Conservation (phyloP, 1,140 invertebrate species). For the Anoplophora glabripennis region DNA sequence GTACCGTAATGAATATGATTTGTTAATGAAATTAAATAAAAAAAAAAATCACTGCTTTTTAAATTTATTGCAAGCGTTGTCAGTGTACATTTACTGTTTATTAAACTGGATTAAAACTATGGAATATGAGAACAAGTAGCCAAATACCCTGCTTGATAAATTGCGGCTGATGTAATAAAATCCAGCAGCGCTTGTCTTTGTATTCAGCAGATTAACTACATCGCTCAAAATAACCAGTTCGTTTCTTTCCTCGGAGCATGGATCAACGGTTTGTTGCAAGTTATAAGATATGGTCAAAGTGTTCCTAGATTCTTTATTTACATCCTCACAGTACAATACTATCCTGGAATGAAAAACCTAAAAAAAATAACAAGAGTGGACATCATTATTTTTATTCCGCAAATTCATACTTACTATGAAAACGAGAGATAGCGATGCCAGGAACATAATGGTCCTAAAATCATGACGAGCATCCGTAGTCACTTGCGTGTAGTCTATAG, state of each 20-base stretch:
- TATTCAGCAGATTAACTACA: slow-evolving; percentile 3
- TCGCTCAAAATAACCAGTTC: slow-evolving; percentile 8
- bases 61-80: too few relatives aligned
- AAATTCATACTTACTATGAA: slow-evolving; percentile 2
- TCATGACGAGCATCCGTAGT: not conserved
- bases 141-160: slow-evolving; percentile 4
- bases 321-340: slow-evolving; percentile 1
- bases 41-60: too few relatives aligned
- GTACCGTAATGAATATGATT: too few relatives aligned
- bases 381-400: not conserved
- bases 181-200: slow-evolving; percentile 5
- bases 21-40: too few relatives aligned
- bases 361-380: not conserved
- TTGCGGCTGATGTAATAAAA: slow-evolving; percentile 2
- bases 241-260: slow-evolving; percentile 7
- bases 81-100: not conserved
- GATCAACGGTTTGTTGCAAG: slow-evolving; percentile 4
- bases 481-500: slow-evolving; percentile 1
- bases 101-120: slow-evolving; percentile 10
- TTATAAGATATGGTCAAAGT: slow-evolving; percentile 6
- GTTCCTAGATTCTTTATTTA: slow-evolving; percentile 4
- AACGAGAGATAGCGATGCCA: not conserved
- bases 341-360: slow-evolving; percentile 2
- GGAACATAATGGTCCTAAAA: not conserved
- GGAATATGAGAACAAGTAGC: slow-evolving; percentile 5